Conservation (phyloP, 2,888 invertebrate genomes). For the Ethmia dodecea region DNA sequence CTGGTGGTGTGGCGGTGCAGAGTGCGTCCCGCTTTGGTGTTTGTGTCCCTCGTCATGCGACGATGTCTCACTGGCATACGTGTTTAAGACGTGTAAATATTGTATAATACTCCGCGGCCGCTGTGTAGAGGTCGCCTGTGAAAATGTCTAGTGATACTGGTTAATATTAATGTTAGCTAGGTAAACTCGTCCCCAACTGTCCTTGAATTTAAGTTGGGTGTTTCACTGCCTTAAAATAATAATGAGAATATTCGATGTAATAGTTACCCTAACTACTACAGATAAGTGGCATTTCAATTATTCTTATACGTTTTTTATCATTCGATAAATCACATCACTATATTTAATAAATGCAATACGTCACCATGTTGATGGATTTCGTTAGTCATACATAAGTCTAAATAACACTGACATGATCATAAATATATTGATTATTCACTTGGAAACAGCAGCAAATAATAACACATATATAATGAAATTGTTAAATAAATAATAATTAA, state of each 20-base stretch:
- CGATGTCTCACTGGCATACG: conserved; percentile 50
- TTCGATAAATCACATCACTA: conserved; percentile 33
- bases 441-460: conserved; percentile 24
- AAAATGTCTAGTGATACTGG: conserved; percentile 73
- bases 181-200: conserved; percentile 76
- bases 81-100: conserved; percentile 73
- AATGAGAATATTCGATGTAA: conserved; percentile 59
- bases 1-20: conserved; percentile 49
- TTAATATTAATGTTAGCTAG: conserved; percentile 72
- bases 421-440: conserved; percentile 13
- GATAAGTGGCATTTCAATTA: conserved; percentile 62
- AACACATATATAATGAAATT: conserved; percentile 26
- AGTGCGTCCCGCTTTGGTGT: conserved; percentile 63
- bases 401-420: not conserved
- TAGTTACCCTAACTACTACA: conserved; percentile 68
- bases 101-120: conserved; percentile 71
- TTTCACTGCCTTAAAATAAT: conserved; percentile 77
- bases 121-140: conserved; percentile 69
- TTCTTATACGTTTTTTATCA: conserved; percentile 46
- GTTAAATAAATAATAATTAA: conserved; percentile 33
- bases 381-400: conserved; percentile 22
- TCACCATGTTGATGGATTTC: conserved; percentile 10
- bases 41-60: conserved; percentile 46
- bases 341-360: conserved; percentile 11
- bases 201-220: conserved; percentile 75